Base-by-base conservation (phyloP, 1,140 invertebrate genomes). In the Sitobion miscanthi region DNA sequence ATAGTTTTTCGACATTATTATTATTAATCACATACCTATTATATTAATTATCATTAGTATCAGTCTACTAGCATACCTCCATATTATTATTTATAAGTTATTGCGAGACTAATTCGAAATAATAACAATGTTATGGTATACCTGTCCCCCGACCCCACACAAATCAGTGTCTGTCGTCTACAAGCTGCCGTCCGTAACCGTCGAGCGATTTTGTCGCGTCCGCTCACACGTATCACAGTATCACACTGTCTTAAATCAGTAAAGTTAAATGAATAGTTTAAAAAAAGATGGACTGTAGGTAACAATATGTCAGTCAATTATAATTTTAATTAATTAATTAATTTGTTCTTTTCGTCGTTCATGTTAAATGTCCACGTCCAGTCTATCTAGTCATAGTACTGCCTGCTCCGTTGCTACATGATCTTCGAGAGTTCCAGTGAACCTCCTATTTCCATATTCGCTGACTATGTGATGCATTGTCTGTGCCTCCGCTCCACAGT, bases 351-450 rank as follows among this genome's bases (percentile, higher is more conserved):
- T 52, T 88, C 86, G 6, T 88, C 86, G n/a, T 11, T 88, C 4
- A 30, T n/a, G 47, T 88, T 88, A 88, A 88, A 35, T 88, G 30
- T 88, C 20, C 49, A 88, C 9, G 86, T 88, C 30, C 86, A 88
- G 86, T 88, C 30, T 52, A 52, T 88, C 47, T n/a, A 88, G 47
- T 47, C 30, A 52, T 54, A 30, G 49, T 49, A 88, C 87, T 88
- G 86, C 30, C 86, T 88, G n/a, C 9, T 52, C 47, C 47, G 8
- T 25, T 11, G 86, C 86, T 88, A 47, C 6, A 88, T 52, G 47
- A 25, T 88, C 86, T 52, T 88, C 86, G 9, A 88, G 47, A 88
- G 47, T 88, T 88, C 86, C 86, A 88, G 49, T 35, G 25, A 52
- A 88, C 47, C n/a, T 88, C 47, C 86, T 88, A 30, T 88, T 30